Conservation (phyloP, 2,113 vertebrate species). For the Forbesichthys papilliferus region DNA sequence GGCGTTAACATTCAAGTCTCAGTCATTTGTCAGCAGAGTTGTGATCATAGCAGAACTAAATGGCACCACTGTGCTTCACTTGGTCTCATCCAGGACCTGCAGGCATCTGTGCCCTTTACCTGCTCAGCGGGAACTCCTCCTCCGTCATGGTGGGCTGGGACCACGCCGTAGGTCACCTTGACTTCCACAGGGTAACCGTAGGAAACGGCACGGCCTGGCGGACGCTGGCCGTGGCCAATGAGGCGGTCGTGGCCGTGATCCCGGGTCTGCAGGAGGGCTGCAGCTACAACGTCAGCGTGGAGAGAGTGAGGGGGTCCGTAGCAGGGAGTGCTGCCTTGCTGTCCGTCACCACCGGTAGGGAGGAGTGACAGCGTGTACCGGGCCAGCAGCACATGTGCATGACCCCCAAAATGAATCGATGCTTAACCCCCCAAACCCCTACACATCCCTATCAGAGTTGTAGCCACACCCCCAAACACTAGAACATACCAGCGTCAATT, state of each 20-base stretch:
- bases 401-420: too few species aligned
- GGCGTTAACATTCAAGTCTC: too few species aligned
- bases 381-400: not conserved
- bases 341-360: constrained; percentile 76
- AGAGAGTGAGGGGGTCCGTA: constrained; percentile 71
- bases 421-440: too few species aligned
- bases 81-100: constrained; percentile 72
- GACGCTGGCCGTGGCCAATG: constrained; percentile 61
- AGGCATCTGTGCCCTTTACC: constrained; percentile 73
- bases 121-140: constrained; percentile 74
- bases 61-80: not conserved
- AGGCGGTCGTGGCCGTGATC: constrained; percentile 65
- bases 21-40: too few species aligned
- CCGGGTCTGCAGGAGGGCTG: constrained; percentile 74
- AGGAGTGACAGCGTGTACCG: not conserved
- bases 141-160: constrained; percentile 80
- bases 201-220: constrained; percentile 69
- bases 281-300: constrained; percentile 79
- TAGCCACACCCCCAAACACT: too few species aligned
- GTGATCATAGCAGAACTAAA: too few species aligned
- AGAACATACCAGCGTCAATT: too few species aligned
- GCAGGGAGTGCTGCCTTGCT: constrained; percentile 69
- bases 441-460: too few species aligned
- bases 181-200: constrained; percentile 80
- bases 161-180: constrained; percentile 74